Conservation (phyloP, 1,140 invertebrate species). For the Anoplolepis gracilipes region DNA sequence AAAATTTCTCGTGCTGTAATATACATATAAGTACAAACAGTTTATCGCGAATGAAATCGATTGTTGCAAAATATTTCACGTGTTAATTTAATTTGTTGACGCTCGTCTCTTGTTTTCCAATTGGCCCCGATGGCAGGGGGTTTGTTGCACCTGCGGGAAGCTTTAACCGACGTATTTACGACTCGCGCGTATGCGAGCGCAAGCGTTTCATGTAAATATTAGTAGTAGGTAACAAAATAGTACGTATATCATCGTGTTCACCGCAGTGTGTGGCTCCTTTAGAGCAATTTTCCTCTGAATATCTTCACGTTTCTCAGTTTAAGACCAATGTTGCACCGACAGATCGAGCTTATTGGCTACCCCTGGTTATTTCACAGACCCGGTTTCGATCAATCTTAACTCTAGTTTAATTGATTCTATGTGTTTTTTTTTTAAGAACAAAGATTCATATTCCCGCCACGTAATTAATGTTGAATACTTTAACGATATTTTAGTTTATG, state of each 20-base stretch:
- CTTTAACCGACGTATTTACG: conserved; percentile 41
- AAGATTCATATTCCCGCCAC: not conserved
- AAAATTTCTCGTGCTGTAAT: not conserved
- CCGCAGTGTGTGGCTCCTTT: conserved; percentile 3
- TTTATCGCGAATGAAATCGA: not conserved
- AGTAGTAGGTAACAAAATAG: conserved; percentile 55
- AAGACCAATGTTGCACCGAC: conserved; percentile 20
- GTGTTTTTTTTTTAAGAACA: not conserved
- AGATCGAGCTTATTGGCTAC: not conserved
- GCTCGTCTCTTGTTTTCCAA: conserved; percentile 39
- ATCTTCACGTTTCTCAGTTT: conserved; percentile 10
- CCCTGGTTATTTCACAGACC: not conserved
- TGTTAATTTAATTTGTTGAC: not conserved
- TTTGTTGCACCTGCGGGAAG: conserved; percentile 54
- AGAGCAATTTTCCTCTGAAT: conserved; percentile 26
- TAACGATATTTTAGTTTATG: not conserved
- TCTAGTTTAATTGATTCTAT: not conserved
- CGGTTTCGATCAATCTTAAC: conserved; percentile 3
- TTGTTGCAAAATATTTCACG: not conserved
- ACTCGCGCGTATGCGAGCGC: conserved; percentile 21
- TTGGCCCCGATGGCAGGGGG: conserved; percentile 5
- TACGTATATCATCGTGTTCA: conserved; percentile 32
- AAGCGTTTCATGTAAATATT: conserved; percentile 67
- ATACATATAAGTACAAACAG: not conserved
- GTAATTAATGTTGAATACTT: not conserved